Base-by-base conservation (phyloP, 2,797 vertebrate species). In the Yasuhikotakia modesta region DNA sequence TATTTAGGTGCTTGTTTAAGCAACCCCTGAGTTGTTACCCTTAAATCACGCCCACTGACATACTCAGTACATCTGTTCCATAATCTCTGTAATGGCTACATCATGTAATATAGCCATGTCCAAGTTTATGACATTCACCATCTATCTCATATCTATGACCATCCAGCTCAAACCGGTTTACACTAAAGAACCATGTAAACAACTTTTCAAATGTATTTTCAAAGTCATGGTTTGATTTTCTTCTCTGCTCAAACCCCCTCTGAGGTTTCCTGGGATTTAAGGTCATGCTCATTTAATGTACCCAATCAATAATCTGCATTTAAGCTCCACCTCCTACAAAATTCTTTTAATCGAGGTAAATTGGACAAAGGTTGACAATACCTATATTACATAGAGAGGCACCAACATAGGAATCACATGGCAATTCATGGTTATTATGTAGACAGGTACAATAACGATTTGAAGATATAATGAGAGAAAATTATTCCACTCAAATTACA, bases 1-100 rank as follows among this genome's bases (percentile, higher is more conserved):
- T 58, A 78, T 73, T 72, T 67, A 67, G 50, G 73, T 68, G 69
- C 74, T 21, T 61, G 60, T 67, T 53, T 65, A 27, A 53, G 45
- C 30, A 78, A 70, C 46, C 67, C 61, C 45, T 35, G 67, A 71
- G 79, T 70, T 60, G 24, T 27, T 76, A 70, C 67, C 4, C 27
- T 11, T 64, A 57, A n/a, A 22, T 52, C 7, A 50, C 0, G 14
- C 60, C 53, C 45, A 67, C 73, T 6, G 27, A 39, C 5, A 52
- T 1, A 4, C 6, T 10, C 21, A 24, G 63, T 24, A 22, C 12
- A 35, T 68, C 21, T 30, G 22, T 64, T n/a, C 5, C 19, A 13
- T 10, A 35, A 43, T 50, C 14, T 35, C 27, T n/a, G 24, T 48
- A 17, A 27, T 27, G 30, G 5, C 16, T 46, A 52, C 22, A 32